Percentiles rank a stretch among this genome's conserved stretches.
Conservation (phyloP, 2,113 vertebrate genomes). For the Pan paniscus region DNA sequence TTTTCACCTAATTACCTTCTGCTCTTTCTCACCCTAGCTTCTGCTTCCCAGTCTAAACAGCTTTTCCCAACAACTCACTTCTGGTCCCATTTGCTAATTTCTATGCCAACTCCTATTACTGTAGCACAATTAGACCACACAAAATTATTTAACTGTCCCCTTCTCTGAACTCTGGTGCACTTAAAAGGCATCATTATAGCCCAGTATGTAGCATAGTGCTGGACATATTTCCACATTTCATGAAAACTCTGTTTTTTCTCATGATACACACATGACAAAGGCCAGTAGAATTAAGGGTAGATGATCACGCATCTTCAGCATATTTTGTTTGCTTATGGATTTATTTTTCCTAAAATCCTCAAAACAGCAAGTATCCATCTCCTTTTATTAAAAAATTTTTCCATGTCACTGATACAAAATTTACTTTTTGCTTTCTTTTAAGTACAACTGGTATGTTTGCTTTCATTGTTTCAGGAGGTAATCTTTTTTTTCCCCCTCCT, state of each 20-base stretch:
- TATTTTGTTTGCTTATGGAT: not conserved
- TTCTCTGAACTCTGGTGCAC: not conserved
- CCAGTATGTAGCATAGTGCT: not conserved
- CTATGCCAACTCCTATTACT: not conserved
- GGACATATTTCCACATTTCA: not conserved
- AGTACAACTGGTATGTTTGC: not conserved
- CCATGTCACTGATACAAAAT: not conserved
- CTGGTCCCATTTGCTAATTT: not conserved
- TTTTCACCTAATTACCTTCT: not conserved
- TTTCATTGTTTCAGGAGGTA: not conserved
- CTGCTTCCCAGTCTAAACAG: not conserved
- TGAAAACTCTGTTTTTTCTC: not conserved
- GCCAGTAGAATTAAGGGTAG: not conserved
- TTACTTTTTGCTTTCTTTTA: conserved; percentile 4
- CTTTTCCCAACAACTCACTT: not conserved
- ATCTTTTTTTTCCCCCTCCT: not conserved
- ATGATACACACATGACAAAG: not conserved
- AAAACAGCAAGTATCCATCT: not conserved
- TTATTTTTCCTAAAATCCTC: not conserved
- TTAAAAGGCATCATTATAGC: not conserved
- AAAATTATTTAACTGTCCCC: not conserved
- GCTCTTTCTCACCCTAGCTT: not conserved
- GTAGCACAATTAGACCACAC: not conserved
- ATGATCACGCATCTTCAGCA: not conserved
- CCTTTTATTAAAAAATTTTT: not conserved